Conservation (phyloP, 2,888 invertebrate genomes). For the Myathropa florea region DNA sequence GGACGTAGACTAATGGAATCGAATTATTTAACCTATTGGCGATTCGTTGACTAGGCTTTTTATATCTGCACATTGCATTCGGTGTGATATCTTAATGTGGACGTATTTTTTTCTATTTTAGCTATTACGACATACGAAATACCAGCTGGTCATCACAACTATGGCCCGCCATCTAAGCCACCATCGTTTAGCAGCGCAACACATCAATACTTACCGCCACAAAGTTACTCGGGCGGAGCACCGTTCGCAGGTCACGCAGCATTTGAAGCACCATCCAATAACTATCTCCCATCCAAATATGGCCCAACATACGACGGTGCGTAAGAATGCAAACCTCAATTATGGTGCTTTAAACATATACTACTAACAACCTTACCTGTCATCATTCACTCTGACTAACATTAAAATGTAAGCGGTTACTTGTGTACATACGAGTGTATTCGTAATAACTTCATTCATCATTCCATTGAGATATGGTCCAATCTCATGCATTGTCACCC, state of each 20-base stretch:
- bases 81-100: conserved; percentile 9
- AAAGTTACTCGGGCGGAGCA: conserved; percentile 74
- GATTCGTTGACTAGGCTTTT: conserved; percentile 6
- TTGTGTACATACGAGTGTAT: conserved; percentile 38
- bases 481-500: conserved; percentile 58
- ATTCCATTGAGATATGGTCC: conserved; percentile 7
- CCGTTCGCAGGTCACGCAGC: conserved; percentile 78
- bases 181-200: conserved; percentile 78
- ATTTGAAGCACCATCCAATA: conserved; percentile 78
- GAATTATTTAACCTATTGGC: conserved; percentile 45
- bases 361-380: conserved; percentile 2
- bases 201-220: conserved; percentile 78
- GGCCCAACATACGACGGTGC: conserved; percentile 77
- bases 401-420: conserved; percentile 9
- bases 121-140: conserved; percentile 79
- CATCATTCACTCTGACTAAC: conserved; percentile 25
- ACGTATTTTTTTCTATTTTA: conserved; percentile 70
- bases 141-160: conserved; percentile 77
- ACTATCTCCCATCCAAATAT: conserved; percentile 78
- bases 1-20: conserved; percentile 7
- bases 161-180: conserved; percentile 80
- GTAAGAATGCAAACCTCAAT: conserved; percentile 71
- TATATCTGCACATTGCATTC: not conserved
- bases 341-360: conserved; percentile 8
- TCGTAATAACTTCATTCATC: not conserved